These are phyloP conservation scores for Cyanoramphus novaezelandiae DNA, from an alignment of 2,113 vertebrate species.

Conservation along the genomic window DNA sequence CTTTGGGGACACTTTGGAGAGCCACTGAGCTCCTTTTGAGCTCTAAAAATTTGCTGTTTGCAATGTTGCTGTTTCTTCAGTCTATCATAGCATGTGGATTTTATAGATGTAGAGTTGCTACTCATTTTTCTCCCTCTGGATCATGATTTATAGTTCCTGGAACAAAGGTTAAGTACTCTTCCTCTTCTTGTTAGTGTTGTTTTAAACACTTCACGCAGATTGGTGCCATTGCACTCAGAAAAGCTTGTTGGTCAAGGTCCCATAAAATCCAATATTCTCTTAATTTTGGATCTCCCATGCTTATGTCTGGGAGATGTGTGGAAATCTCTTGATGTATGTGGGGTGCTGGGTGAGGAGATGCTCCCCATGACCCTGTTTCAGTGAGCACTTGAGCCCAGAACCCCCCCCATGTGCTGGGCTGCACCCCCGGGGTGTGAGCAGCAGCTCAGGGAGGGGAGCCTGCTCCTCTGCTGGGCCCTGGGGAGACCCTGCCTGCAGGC, in stretches of 20 bases:
- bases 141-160: slow-evolving; percentile 7
- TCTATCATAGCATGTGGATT: not conserved
- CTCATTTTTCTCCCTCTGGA: slow-evolving; percentile 6
- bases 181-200: slow-evolving; percentile 10
- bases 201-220: not conserved
- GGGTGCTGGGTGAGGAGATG: not conserved
- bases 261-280: not conserved
- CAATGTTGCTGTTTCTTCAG: not conserved
- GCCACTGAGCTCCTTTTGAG: not conserved
- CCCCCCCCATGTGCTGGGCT: not conserved
- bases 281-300: not conserved
- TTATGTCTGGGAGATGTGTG: not conserved
- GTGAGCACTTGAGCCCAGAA: not conserved
- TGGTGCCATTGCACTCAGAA: not conserved
- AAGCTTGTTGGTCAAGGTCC: not conserved
- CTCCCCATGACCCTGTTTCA: not conserved
- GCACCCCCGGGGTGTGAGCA: not conserved
- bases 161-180: slow-evolving; percentile 38
- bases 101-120: not conserved
- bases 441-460: no score
- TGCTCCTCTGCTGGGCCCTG: no score
- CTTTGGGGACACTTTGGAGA: not conserved
- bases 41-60: not conserved
- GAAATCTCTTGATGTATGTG: not conserved
- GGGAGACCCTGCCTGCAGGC: no score